Base-by-base conservation (phyloP, 92 coral and sea anemone species). In the Palythoa caribaeorum region DNA sequence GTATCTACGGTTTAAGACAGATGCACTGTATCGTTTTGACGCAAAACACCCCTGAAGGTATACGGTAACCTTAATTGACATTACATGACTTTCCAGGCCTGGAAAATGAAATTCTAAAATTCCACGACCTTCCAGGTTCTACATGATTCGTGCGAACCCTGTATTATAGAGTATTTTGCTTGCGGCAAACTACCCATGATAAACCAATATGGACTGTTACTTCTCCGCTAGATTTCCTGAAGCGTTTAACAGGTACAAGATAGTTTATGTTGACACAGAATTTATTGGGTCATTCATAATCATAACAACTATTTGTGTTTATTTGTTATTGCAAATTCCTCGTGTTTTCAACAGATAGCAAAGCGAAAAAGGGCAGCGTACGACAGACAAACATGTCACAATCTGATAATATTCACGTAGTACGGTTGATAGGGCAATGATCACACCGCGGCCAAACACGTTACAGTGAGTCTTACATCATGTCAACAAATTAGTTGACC, bases 401-500 rank as follows among this genome's bases (percentile, higher is more conserved):
- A 44, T 71, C 48, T 17, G 11, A 36, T 77, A 3, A 15, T 3
- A 19, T 13, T 37, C 51, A 12, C 59, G 12, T 36, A 35, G 54
- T 77, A 12, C 69, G n/a, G 14, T 19, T 19, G 13, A 51, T 40
- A n/a, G 63, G n/a, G 40, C 17, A 19, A 53, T 80, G 86, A 81
- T 68, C 86, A 81, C 57, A 81, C 76, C 19, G 3, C 40, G 12
- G 1, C 86, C 6, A 81, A 28, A 16, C 20, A 57, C 35, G 17
- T 57, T 57, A 57, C 65, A 37, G 20, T 55, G 83, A 66, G 7
- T 81, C 76, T 81, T 81, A 81, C 86, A 66, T 81, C 86, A 81
- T 81, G 76, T 81, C 75, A 81, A 81, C 86, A 81, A 66, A 44
- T 40, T 40, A 6, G 51, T 16, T 81, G 86, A 81, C 63, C 86